phyloP scores from a whole-genome alignment of 2,113 vertebrate species.

The Amia ocellicauda region DNA sequence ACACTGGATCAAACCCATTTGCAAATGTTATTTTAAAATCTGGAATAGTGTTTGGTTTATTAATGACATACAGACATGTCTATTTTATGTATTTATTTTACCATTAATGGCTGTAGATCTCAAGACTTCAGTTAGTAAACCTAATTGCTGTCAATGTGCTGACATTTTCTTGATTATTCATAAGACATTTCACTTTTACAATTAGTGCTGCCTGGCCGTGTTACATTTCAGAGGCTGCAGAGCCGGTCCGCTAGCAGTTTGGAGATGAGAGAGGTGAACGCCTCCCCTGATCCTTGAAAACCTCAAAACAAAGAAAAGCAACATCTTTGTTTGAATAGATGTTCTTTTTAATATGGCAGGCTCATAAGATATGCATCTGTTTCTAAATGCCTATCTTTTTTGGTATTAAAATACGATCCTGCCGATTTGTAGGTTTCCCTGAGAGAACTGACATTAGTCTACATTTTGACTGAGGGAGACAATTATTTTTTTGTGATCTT shows the following conservation, averaged over 20 bases:
- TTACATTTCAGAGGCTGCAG: neutral
- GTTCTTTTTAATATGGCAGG: no score
- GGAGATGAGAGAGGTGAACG: neutral
- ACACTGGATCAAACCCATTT: no score
- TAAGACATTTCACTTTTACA: conserved; percentile 5
- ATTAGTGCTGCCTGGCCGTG: neutral
- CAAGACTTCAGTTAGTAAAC: neutral
- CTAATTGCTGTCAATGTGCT: neutral
- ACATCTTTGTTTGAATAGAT: no score
- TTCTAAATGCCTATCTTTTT: no score
- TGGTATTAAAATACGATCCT: no score
- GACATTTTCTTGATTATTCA: conserved; percentile 2
- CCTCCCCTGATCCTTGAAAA: neutral
- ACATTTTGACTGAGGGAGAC: no score
- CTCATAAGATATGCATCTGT: no score
- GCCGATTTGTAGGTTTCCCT: no score
- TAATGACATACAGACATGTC: no score
- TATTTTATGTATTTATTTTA: neutral
- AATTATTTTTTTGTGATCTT: no score
- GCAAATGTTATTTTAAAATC: neutral
- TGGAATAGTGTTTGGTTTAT: neutral
- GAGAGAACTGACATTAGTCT: no score
- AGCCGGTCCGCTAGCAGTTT: neutral
- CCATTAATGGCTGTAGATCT: neutral
- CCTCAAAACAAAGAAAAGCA: no score